These are phyloP conservation scores for Aphelocoma californica DNA, from an alignment of 2,797 vertebrate species.

Conservation along the genomic window DNA sequence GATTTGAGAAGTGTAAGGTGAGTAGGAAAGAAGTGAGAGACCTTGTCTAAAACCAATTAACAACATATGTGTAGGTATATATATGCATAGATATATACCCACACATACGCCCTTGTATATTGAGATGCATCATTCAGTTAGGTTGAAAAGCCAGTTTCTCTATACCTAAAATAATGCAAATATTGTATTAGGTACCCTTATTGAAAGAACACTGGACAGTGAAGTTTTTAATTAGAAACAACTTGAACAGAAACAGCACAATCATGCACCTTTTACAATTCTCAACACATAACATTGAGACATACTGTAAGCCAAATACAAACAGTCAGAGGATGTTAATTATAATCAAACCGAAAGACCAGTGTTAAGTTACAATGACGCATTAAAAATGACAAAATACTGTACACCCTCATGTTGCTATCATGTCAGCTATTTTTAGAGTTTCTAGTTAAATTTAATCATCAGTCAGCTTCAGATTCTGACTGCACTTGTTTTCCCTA, in stretches of 20 bases:
- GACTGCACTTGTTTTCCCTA: neutral
- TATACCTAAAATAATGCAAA: constrained; percentile 30
- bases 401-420: neutral
- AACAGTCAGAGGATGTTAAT: constrained; percentile 60
- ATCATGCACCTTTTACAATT: constrained; percentile 69
- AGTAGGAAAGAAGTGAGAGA: neutral
- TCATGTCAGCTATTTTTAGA: neutral
- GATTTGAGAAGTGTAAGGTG: neutral
- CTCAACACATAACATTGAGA: constrained; percentile 74
- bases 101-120: neutral
- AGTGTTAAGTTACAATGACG: neutral
- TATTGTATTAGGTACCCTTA: constrained; percentile 75
- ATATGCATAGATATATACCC: neutral
- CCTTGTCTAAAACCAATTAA: neutral
- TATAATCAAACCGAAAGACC: constrained; percentile 23
- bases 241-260: constrained; percentile 73
- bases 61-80: neutral
- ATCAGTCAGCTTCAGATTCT: neutral
- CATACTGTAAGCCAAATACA: constrained; percentile 65
- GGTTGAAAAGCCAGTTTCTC: constrained; percentile 10
- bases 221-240: constrained; percentile 71
- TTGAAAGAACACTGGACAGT: constrained; percentile 82
- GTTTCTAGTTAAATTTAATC: neutral
- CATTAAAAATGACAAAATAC: constrained; percentile 31
- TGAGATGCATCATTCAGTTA: constrained; percentile 72